phyloP scores from a whole-genome alignment of 2,888 invertebrate species.

The Hypena proboscidalis region DNA sequence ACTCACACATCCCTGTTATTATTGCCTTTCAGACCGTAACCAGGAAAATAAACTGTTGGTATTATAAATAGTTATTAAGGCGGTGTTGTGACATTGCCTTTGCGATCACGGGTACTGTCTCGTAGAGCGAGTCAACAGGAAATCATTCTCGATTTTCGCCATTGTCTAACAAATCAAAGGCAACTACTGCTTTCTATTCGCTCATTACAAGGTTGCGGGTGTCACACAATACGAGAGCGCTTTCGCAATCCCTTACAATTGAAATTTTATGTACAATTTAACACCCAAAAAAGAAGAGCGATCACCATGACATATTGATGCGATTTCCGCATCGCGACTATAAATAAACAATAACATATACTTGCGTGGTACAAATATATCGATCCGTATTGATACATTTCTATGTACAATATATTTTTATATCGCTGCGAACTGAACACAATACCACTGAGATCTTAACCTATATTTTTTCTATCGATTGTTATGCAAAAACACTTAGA shows the following conservation, averaged over 20 bases:
- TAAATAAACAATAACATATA: conserved; percentile 78
- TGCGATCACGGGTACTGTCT: conserved; percentile 16
- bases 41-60: conserved; percentile 27
- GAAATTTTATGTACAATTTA: conserved; percentile 71
- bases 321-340: conserved; percentile 77
- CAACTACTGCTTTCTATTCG: conserved; percentile 77
- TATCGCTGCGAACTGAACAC: conserved; percentile 69
- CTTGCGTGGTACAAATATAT: conserved; percentile 63
- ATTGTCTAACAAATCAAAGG: conserved; percentile 68
- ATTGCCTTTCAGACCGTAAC: conserved; percentile 4
- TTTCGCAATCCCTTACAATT: conserved; percentile 76
- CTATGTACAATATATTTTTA: conserved; percentile 66
- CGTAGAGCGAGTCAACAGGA: conserved; percentile 53
- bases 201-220: conserved; percentile 74
- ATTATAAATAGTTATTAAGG: conserved; percentile 18
- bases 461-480: conserved; percentile 84
- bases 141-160: conserved; percentile 63
- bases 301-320: conserved; percentile 77
- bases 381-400: conserved; percentile 60
- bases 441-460: conserved; percentile 80
- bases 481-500: conserved; percentile 81
- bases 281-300: conserved; percentile 70
- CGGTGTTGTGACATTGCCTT: conserved; percentile 17
- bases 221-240: conserved; percentile 73
- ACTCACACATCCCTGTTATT: conserved; percentile 5